These are phyloP conservation scores for Craseonycteris thonglongyai DNA, from an alignment of 2,113 vertebrate genomes.

Conservation along the genomic window DNA sequence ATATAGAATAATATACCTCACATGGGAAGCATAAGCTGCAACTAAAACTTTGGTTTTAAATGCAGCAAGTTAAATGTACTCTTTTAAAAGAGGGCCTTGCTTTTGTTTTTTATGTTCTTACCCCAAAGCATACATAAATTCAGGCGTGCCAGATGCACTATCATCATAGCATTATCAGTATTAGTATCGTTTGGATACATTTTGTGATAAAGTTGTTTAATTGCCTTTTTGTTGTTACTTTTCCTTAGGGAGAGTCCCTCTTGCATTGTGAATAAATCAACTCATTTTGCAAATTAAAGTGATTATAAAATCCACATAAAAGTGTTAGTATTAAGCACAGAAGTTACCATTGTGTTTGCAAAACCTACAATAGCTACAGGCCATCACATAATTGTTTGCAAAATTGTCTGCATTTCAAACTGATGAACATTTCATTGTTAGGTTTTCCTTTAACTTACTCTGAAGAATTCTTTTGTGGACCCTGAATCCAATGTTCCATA, in stretches of 20 bases:
- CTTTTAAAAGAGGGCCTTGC: neutral
- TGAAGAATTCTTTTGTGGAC: slow-evolving; percentile 99
- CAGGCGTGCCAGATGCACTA: slow-evolving; percentile 2
- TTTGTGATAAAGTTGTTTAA: slow-evolving; percentile 53
- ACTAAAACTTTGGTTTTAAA: neutral
- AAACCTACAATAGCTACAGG: slow-evolving; percentile 10
- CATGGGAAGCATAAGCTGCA: neutral
- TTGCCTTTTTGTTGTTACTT: slow-evolving; percentile 58
- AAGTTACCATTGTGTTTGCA: neutral
- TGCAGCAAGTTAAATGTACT: neutral
- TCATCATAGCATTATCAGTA: slow-evolving; percentile 42
- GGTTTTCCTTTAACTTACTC: slow-evolving; percentile 82
- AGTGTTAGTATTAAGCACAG: neutral
- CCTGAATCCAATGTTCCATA: slow-evolving; percentile 98
- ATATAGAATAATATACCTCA: neutral
- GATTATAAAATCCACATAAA: slow-evolving; percentile 50
- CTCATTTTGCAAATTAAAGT: slow-evolving; percentile 67
- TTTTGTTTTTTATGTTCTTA: slow-evolving; percentile 35
- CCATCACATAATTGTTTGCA: neutral
- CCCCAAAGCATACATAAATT: slow-evolving; percentile 42
- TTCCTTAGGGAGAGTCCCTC: neutral
- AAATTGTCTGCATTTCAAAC: slow-evolving; percentile 26
- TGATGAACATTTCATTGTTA: neutral
- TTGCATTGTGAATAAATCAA: slow-evolving; percentile 30
- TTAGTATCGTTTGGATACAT: slow-evolving; percentile 44